Percentiles rank a stretch among this genome's conserved stretches.
Evolutionary conservation across 2,888 invertebrate species (phyloP).

Genomic region (Chrysina gloriosa): DNA sequence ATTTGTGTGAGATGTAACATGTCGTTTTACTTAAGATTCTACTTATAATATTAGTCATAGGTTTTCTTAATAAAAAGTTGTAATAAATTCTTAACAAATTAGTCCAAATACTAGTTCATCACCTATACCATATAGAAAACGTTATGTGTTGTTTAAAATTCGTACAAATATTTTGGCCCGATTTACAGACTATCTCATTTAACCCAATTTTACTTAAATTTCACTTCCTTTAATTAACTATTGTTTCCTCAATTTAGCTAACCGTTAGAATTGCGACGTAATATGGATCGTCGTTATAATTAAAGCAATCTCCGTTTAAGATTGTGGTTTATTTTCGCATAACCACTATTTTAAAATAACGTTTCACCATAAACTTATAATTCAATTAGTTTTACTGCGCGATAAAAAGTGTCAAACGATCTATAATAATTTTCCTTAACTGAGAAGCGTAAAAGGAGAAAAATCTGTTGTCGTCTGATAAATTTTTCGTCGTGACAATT

Average conservation of each 20-base stretch:
- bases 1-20: too few relatives aligned
- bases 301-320: conserved; percentile 12
- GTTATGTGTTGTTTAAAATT: too few relatives aligned
- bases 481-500: conserved; percentile 42
- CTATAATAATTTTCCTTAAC: background rate
- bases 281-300: conserved; percentile 20
- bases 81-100: too few relatives aligned
- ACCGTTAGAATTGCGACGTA: conserved; percentile 19
- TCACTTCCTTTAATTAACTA: conserved; percentile 21
- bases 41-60: too few relatives aligned
- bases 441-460: background rate
- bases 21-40: too few relatives aligned
- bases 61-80: too few relatives aligned
- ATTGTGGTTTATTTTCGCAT: conserved; percentile 15
- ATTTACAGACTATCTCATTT: conserved; percentile 5
- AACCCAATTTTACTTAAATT: background rate
- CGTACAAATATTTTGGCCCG: background rate
- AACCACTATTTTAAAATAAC: background rate
- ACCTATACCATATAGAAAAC: too few relatives aligned
- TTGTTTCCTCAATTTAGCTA: conserved; percentile 9
- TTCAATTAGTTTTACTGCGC: conserved; percentile 10
- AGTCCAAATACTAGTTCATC: too few relatives aligned
- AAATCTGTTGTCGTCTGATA: conserved; percentile 12
- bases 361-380: conserved; percentile 3
- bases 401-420: background rate